Evolutionary conservation across 2,888 invertebrate species (phyloP).

Genomic region (Catocala sponsa): DNA sequence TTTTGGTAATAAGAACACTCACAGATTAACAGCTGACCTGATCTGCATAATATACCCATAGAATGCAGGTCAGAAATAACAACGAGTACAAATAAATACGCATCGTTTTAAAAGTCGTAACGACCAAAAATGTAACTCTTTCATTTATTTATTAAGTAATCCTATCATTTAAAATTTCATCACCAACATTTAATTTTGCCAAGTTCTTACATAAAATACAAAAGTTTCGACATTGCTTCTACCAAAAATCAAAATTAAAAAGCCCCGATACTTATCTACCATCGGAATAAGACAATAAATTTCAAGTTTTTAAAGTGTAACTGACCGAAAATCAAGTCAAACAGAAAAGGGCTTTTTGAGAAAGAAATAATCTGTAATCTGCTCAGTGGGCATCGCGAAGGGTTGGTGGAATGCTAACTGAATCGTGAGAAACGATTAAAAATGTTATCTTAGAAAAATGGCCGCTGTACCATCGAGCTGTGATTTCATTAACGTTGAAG

Average conservation of each 20-base stretch:
- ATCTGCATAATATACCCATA: too few relatives aligned
- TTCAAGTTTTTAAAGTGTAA: slow-evolving; percentile 53
- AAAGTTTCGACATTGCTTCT: background rate
- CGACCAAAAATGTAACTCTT: too few relatives aligned
- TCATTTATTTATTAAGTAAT: too few relatives aligned
- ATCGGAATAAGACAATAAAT: slow-evolving; percentile 53
- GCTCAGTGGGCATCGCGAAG: slow-evolving; percentile 58
- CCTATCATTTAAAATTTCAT: background rate
- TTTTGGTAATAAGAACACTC: too few relatives aligned
- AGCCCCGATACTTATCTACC: slow-evolving; percentile 45
- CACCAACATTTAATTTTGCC: background rate
- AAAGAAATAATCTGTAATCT: slow-evolving; percentile 68
- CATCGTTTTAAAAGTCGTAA: too few relatives aligned
- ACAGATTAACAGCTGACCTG: too few relatives aligned
- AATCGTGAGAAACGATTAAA: slow-evolving; percentile 74
- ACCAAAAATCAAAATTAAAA: slow-evolving; percentile 40
- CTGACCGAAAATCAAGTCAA: slow-evolving; percentile 63
- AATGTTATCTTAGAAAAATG: slow-evolving; percentile 79
- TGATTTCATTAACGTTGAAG: slow-evolving; percentile 59
- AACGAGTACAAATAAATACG: too few relatives aligned
- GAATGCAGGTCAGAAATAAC: too few relatives aligned
- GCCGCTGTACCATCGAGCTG: slow-evolving; percentile 55
- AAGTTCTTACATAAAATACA: slow-evolving; percentile 1
- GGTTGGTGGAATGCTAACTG: slow-evolving; percentile 62
- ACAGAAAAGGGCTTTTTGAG: slow-evolving; percentile 61